Evolutionary conservation across 2,113 vertebrate species (phyloP), one percentile per base, ranked within the genome.

Genomic region (Sarotherodon lohbergeri): DNA sequence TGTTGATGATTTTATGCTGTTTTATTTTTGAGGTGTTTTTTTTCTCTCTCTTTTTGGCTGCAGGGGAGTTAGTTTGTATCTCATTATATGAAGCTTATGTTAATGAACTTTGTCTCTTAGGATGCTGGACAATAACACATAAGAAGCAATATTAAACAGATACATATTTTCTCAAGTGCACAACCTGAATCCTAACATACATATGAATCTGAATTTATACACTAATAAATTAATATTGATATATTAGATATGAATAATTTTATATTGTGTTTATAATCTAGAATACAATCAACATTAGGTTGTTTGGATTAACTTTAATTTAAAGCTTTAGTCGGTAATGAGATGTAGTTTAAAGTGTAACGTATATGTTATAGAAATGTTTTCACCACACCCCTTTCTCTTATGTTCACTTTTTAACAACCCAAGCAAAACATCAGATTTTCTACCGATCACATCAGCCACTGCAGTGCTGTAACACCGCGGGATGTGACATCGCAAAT

Each of bases 11-110:
- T 92, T 83, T 84, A 80, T 84, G 81, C 66, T 54, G 50, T 89
- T 93, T 88, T 84, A 78, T 91, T 93, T 93, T 83, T 71, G 82
- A 46, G 88, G 84, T 34, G 83, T 2, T n/a, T 79, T 76, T 59
- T 59, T 6, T 0, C 0, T 36, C 13, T 87, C 63, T 90, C 54
- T 16, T 82, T 94, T 88, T 90, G 78, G 66, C 92, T 86, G 73
- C 59, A 56, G 86, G 89, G 84, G 66, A 71, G 78, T 86, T 57
- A 29, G 46, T 86, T 90, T 88, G 84, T 83, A 85, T 82, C 88
- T 90, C 84, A 86, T 91, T 89, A 91, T 50, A 71, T 83, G 17
- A 68, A 48, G 43, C 82, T 71, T 11, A 63, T 71, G 83, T 24
- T 86, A 86, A 89, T 89, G 79, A 85, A 86, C 68, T 61, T 86